A percentile compares a stretch with the other conserved stretches of the same genome.
Evolutionary conservation across 2,113 vertebrate genomes (phyloP).

Genomic region (Herpailurus yagouaroundi): DNA sequence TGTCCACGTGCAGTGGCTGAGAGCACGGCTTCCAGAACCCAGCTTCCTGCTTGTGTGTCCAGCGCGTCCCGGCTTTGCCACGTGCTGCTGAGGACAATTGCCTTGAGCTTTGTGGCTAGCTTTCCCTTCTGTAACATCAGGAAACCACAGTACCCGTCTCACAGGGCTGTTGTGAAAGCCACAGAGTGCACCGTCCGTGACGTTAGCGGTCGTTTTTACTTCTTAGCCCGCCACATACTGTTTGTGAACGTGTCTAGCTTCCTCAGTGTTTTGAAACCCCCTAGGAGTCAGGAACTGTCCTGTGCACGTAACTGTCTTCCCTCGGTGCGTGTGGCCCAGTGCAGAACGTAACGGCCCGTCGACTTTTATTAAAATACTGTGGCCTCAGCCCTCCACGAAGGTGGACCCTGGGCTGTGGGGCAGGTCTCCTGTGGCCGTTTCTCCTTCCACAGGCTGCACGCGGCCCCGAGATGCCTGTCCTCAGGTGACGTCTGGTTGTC

Average conservation of each 20-base stretch:
- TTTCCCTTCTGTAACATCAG: not conserved
- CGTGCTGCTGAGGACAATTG: not conserved
- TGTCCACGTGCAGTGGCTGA: not conserved
- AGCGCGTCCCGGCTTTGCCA: not conserved
- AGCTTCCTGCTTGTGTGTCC: not conserved
- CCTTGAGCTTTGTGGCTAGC: not conserved
- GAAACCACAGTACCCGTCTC: not conserved
- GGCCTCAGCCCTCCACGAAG: not conserved
- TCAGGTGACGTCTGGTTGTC: fast-evolving
- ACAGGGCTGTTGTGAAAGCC: not conserved
- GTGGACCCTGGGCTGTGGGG: not conserved
- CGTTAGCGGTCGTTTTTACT: not conserved
- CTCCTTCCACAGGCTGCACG: not conserved
- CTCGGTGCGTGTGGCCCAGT: fast-evolving
- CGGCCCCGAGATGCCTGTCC: not conserved
- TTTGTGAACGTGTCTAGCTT: not conserved
- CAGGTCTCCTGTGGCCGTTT: not conserved
- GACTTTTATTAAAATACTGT: not conserved
- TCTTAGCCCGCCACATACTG: not conserved
- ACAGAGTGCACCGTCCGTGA: fast-evolving
- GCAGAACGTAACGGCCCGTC: not conserved
- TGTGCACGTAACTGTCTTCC: not conserved
- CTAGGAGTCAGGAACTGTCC: not conserved
- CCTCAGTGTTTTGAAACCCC: not conserved
- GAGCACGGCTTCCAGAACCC: not conserved